Conservation (phyloP, 2,113 vertebrate genomes). For the Hypanus sabinus region DNA sequence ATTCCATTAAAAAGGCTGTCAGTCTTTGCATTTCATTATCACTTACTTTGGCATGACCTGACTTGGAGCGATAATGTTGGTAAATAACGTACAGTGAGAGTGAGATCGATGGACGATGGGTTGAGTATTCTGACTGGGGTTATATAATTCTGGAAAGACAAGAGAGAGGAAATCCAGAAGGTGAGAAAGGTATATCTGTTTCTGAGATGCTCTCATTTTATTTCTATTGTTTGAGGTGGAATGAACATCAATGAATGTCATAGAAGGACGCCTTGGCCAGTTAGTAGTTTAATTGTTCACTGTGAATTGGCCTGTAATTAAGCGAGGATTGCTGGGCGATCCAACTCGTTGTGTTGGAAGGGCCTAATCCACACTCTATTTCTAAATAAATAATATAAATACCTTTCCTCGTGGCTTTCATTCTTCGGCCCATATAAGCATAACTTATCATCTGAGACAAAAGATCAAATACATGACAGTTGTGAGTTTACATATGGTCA, state of each 20-base stretch:
- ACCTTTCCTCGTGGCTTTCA: background rate
- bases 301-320: too few species aligned
- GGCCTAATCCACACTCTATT: too few species aligned
- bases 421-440: background rate
- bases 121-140: background rate
- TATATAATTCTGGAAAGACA: background rate
- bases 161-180: background rate
- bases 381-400: background rate
- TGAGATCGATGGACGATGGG: background rate
- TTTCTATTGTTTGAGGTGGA: background rate
- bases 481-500: background rate
- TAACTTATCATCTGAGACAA: background rate
- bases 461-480: background rate
- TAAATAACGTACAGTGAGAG: background rate
- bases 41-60: background rate
- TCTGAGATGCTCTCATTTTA: background rate
- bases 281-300: too few species aligned
- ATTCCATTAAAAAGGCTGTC: background rate
- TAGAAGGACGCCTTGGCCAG: too few species aligned
- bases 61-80: background rate
- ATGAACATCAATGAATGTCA: background rate
- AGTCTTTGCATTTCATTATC: conserved; percentile 6
- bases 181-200: background rate
- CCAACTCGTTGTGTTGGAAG: too few species aligned
- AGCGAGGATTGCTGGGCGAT: too few species aligned